Evolutionary conservation across 2,888 invertebrate genomes (phyloP).

Genomic region (Phalangium opilio): DNA sequence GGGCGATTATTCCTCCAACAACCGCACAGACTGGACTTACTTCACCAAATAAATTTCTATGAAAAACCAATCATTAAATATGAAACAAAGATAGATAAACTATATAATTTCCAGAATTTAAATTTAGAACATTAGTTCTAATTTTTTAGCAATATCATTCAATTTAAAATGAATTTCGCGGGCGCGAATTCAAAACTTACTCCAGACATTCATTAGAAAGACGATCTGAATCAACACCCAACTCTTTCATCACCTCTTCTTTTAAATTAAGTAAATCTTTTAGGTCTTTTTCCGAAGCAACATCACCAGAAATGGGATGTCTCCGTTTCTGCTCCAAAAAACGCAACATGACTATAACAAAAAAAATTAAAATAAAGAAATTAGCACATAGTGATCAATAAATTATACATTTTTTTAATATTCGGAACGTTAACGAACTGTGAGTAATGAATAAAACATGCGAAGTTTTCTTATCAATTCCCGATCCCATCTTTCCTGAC

Average conservation of each 20-base stretch:
- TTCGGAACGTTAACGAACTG: too few relatives aligned
- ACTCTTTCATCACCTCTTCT: conserved; percentile 43
- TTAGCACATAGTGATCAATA: too few relatives aligned
- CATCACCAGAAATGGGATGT: conserved; percentile 45
- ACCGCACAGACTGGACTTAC: conserved; percentile 77
- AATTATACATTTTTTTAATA: too few relatives aligned
- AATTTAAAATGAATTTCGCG: too few relatives aligned
- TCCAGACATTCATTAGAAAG: conserved; percentile 35
- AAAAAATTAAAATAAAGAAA: too few relatives aligned
- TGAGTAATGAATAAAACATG: conserved; percentile 55
- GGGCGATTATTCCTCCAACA: conserved; percentile 80
- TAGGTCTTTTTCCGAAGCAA: too few relatives aligned
- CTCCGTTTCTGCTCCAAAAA: conserved; percentile 56
- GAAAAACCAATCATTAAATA: too few relatives aligned
- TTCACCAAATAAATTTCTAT: conserved; percentile 43
- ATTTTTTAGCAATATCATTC: too few relatives aligned
- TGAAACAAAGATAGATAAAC: too few relatives aligned
- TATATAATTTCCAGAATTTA: too few relatives aligned
- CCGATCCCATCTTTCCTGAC: conserved; percentile 36
- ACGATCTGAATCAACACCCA: conserved; percentile 32
- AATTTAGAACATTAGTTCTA: too few relatives aligned
- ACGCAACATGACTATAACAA: conserved; percentile 50
- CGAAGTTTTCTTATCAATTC: conserved; percentile 42
- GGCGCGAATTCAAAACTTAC: too few relatives aligned
- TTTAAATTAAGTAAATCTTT: conserved; percentile 44